These are phyloP conservation scores for Motacilla tschutschensis DNA, from an alignment of 2,113 vertebrate genomes.

Conservation along the genomic window DNA sequence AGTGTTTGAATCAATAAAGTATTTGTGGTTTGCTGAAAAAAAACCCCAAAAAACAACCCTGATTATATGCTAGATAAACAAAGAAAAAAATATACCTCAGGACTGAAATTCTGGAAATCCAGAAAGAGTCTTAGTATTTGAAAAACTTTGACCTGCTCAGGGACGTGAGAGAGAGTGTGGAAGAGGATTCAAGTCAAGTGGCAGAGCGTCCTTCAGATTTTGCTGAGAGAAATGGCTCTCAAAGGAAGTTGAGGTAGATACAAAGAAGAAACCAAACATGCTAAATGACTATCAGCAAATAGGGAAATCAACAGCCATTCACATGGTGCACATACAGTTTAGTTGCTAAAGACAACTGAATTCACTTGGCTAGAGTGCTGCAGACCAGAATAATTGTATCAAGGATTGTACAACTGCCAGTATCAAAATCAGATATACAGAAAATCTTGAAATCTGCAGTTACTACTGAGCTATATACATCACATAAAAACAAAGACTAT, in stretches of 20 bases:
- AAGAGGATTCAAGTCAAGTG: not conserved
- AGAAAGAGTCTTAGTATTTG: not conserved
- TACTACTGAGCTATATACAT: not conserved
- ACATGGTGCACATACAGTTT: not conserved
- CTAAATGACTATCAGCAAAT: not conserved
- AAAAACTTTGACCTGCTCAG: not conserved
- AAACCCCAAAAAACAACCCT: not conserved
- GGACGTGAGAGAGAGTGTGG: not conserved
- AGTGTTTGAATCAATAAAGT: slow-evolving; percentile 19
- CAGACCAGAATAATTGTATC: not conserved
- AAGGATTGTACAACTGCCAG: not conserved
- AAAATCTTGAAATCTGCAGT: slow-evolving; percentile 7
- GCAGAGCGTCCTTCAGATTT: not conserved
- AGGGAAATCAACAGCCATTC: not conserved
- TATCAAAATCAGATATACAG: not conserved
- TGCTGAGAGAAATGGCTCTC: not conserved
- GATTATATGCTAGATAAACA: slow-evolving; percentile 61
- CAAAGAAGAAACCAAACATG: not conserved
- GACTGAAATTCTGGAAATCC: slow-evolving; percentile 30
- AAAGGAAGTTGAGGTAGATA: not conserved
- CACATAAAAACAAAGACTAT: not conserved
- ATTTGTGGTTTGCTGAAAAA: slow-evolving; percentile 16
- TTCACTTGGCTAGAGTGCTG: not conserved
- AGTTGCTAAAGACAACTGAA: not conserved
- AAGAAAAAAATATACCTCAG: slow-evolving; percentile 59